Evolutionary conservation across 2,113 vertebrate genomes (phyloP), one percentile per base, ranked within the genome.

Genomic region (Oncorhynchus masou): DNA sequence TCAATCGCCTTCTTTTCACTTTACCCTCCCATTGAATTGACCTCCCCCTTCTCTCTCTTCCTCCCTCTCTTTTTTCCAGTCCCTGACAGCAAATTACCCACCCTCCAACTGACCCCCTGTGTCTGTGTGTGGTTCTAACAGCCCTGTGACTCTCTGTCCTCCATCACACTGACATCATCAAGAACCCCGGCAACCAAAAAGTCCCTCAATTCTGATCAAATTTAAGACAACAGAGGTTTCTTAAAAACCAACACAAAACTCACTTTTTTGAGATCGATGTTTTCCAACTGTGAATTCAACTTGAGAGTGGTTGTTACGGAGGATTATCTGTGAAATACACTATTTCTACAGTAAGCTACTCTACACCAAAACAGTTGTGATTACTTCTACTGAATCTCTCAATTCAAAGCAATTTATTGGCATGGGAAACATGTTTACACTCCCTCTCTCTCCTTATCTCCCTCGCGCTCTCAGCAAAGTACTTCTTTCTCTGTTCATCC

Each of bases 11-110:
- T 70, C 25, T 65, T 65, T 71, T 48, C 20, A 70, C 34, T 27
- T 73, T 34, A n/a, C 57, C 70, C 27, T 24, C 60, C 19, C 45
- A 25, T 51, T 83, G 75, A 76, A 51, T 70, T 48, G 68, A 64
- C 16, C 54, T 5, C 39, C 39, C 39, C 39, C 8, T 20, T 39
- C 51, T 25, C 76, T 49, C 69, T 71, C 69, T 19, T 13, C 68
- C 60, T 22, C 60, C 7, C 34, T 49, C 27, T 51, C 49, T 59
- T 51, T 68, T 27, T 54, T 45, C 49, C 39, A 6, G 31, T 57
- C n/a, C 25, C 49, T n/a, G 25, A 27, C 39, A 45, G 39, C 39
- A 45, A 45, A 45, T 45, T 9, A 39, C 39, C 39, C 65, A 27
- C 65, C 65, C 39, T 27, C 7, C 65, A 12, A 12, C 65, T 3